phyloP scores from a whole-genome alignment of 2,797 vertebrate species.

The Buceros bicornis region DNA sequence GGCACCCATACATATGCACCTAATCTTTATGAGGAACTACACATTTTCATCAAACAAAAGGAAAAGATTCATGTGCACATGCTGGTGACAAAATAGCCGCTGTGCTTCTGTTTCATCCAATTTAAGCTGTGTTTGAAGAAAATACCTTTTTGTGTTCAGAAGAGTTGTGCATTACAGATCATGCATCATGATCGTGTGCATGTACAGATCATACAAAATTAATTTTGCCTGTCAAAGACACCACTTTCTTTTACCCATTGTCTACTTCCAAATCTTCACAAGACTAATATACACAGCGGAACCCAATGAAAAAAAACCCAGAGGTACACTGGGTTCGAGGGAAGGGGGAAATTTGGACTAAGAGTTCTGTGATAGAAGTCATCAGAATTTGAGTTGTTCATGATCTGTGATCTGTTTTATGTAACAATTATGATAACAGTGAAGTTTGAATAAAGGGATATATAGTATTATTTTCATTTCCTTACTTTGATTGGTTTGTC shows the following conservation, averaged over 20 bases:
- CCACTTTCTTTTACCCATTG: neutral
- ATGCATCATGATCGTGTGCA: neutral
- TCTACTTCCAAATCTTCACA: neutral
- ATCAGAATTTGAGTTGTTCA: neutral
- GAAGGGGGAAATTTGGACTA: neutral
- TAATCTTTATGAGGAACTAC: neutral
- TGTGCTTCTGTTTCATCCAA: neutral
- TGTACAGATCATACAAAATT: neutral
- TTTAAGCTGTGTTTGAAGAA: neutral
- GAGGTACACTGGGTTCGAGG: neutral
- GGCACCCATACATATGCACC: rapidly evolving
- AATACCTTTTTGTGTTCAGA: neutral
- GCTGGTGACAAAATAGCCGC: neutral
- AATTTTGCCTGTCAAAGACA: neutral
- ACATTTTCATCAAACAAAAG: neutral
- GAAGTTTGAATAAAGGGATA: neutral
- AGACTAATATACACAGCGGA: neutral
- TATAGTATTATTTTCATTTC: neutral
- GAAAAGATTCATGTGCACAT: neutral
- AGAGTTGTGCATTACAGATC: neutral
- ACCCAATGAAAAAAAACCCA: neutral
- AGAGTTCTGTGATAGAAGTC: neutral
- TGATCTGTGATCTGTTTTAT: neutral
- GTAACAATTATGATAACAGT: neutral
- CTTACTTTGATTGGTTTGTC: neutral